These are phyloP conservation scores for Entomobrya multifasciata DNA, from an alignment of 2,888 invertebrate species.

Conservation along the genomic window DNA sequence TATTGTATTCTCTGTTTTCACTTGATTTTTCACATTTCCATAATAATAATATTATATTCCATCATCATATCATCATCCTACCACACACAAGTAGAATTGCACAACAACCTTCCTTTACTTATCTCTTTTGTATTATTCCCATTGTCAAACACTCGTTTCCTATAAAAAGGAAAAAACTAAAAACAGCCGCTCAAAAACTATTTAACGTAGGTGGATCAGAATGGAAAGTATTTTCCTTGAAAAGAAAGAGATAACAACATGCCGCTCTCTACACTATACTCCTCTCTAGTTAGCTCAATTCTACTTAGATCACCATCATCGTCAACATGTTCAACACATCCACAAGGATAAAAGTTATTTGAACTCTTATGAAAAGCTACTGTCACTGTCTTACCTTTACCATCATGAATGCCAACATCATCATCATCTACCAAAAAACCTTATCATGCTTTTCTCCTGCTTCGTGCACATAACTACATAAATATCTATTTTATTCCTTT, in stretches of 20 bases:
- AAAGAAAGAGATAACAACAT: too few species aligned
- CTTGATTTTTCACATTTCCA: constrained; percentile 22
- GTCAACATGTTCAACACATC: not conserved
- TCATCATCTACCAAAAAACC: not conserved
- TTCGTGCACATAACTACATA: too few species aligned
- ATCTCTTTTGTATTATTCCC: too few species aligned
- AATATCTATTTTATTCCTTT: constrained; percentile 5
- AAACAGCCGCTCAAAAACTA: not conserved
- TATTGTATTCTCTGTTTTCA: not conserved
- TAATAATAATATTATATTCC: constrained; percentile 31
- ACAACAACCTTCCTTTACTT: constrained; percentile 25
- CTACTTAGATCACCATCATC: constrained; percentile 28
- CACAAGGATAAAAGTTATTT: constrained; percentile 7
- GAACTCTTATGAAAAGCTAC: constrained; percentile 28
- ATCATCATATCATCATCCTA: too few species aligned
- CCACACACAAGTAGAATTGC: too few species aligned
- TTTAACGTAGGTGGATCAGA: constrained; percentile 17
- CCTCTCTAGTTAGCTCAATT: not conserved
- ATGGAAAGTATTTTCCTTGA: constrained; percentile 1
- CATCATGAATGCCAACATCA: not conserved
- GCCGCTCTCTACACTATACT: not conserved
- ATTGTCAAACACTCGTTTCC: constrained; percentile 23
- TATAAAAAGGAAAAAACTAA: not conserved
- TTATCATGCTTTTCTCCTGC: not conserved
- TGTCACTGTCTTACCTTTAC: constrained; percentile 31